Evolutionary conservation across 64 coral and sea anemone genomes (phyloP).

Genomic region (Montipora cactus): DNA sequence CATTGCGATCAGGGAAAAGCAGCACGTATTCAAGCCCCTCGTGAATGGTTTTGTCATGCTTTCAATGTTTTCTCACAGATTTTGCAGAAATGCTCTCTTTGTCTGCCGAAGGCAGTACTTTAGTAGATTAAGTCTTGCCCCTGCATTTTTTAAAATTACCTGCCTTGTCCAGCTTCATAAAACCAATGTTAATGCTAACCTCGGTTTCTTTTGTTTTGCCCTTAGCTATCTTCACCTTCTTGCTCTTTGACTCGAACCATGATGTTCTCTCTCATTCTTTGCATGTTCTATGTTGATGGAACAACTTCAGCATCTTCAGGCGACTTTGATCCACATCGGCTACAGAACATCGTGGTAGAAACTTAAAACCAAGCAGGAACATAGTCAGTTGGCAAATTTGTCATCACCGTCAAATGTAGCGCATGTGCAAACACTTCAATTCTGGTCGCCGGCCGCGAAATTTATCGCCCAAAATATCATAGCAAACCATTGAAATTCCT

Average conservation of each 20-base stretch:
- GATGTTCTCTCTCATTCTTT: neutral
- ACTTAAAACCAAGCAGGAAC: too few relatives aligned
- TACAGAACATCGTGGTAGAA: neutral
- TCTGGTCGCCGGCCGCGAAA: too few relatives aligned
- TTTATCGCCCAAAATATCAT: too few relatives aligned
- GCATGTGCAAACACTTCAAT: too few relatives aligned
- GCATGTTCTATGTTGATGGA: neutral
- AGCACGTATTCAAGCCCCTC: slow-evolving; percentile 17
- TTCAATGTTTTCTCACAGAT: slow-evolving; percentile 13
- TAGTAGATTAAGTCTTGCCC: neutral
- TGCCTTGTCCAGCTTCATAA: neutral
- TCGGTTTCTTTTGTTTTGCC: neutral
- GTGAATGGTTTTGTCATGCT: slow-evolving; percentile 16
- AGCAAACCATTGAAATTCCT: too few relatives aligned
- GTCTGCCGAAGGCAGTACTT: neutral
- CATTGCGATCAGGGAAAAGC: neutral
- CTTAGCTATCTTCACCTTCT: neutral
- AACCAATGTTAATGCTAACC: neutral
- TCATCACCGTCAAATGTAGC: too few relatives aligned
- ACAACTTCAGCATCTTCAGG: neutral
- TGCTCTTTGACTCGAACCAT: neutral
- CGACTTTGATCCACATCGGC: neutral
- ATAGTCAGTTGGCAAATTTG: too few relatives aligned
- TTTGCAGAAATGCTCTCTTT: neutral
- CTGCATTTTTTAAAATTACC: neutral